Evolutionary conservation across 2,888 invertebrate genomes (phyloP), one percentile per base, ranked within the genome.

Genomic region (Lycophotia porphyrea): DNA sequence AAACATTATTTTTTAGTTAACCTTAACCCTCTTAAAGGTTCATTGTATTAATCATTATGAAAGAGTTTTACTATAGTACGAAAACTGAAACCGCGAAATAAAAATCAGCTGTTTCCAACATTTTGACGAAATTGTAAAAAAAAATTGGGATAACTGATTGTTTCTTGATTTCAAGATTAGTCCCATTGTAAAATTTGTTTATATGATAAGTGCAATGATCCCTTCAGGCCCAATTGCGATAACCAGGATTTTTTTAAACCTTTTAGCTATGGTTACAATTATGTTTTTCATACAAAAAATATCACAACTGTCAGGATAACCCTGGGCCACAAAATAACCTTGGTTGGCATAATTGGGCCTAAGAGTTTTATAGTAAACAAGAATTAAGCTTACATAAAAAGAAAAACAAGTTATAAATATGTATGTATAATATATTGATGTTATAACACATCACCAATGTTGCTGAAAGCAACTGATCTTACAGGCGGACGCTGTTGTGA

Each of bases 401-500:
- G 21, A 61, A 72, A 31, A 61, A 52, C 42, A 70, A 34, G 31
- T 2, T 83, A 76, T 83, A 69, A 76, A 77, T 88, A 87, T 87
- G 73, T 87, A 86, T 86, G 80, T 88, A 86, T 88, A 79, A 73
- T 81, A 69, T 87, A 87, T 88, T 64, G 82, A 82, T 88, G 85
- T 87, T 87, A 88, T 88, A 88, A 88, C 85, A 81, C 82, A 85
- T 80, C 78, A 77, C 88, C 84, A 65, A 85, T 88, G 88, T 88
- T 88, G 88, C 88, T 88, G 82, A 88, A 88, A 88, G 88, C 88
- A 88, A 88, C 88, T 81, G 60, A 78, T 87, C 71, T 89, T 90
- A 42, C 89, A 98, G 95, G 98, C 99, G 0, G 99, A 99, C 94
- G 99, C 98, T 2, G 98, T 98, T 0, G 99, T 99, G 0, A 98